Percentiles rank a stretch among this genome's conserved stretches.
Evolutionary conservation across 1,140 invertebrate species (phyloP).

Genomic region (Colletes latitarsis): DNA sequence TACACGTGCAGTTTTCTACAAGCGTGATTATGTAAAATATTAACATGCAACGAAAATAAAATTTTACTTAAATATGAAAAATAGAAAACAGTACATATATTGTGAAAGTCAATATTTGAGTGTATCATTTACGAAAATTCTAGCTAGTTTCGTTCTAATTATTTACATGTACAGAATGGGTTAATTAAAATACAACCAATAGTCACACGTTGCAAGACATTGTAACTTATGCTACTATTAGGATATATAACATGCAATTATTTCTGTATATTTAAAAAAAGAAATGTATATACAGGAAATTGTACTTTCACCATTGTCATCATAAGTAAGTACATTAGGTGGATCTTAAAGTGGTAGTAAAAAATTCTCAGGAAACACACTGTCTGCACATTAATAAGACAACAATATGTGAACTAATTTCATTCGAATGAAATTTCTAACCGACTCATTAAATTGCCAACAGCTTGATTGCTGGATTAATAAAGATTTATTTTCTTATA

Average conservation of each 20-base stretch:
- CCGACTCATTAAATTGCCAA: conserved; percentile 19
- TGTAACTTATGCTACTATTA: conserved; percentile 17
- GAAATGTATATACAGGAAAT: conserved; percentile 33
- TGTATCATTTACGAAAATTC: conserved; percentile 4
- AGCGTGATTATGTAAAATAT: conserved; percentile 55
- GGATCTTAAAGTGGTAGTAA: conserved; percentile 42
- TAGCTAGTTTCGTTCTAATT: conserved; percentile 20
- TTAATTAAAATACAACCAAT: conserved; percentile 29
- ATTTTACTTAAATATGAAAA: conserved; percentile 53
- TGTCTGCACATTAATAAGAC: not conserved
- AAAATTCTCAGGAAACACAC: conserved; percentile 25
- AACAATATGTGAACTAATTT: conserved; percentile 11
- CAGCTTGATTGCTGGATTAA: conserved; percentile 26
- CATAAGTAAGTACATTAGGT: conserved; percentile 31
- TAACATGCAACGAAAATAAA: conserved; percentile 67
- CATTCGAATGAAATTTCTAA: conserved; percentile 4
- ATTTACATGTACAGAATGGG: conserved; percentile 31
- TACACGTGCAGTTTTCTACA: not conserved
- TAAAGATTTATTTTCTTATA: conserved; percentile 67
- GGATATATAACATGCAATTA: conserved; percentile 5
- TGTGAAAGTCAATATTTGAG: not conserved
- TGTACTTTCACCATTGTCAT: conserved; percentile 18
- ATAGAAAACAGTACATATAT: conserved; percentile 9
- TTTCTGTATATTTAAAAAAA: conserved; percentile 9
- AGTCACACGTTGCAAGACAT: conserved; percentile 22